Evolutionary conservation across 2,113 vertebrate genomes (phyloP), one percentile per base, ranked within the genome.

Genomic region (Amblyornis subalaris): DNA sequence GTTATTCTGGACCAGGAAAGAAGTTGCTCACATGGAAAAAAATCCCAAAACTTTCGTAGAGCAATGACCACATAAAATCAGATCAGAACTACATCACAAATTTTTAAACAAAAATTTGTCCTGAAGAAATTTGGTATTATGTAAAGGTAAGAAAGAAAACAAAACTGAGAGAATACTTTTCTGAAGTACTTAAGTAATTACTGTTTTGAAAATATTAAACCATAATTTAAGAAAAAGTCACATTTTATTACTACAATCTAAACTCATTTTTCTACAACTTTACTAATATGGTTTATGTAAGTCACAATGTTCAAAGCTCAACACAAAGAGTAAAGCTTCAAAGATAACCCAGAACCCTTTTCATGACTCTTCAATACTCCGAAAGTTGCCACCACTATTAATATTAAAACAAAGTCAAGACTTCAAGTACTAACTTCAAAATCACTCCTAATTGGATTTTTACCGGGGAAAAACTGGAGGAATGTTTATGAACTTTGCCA

Each of bases 401-500:
- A 72, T 60, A 85, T 74, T 90, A 77, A 75, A 89, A 61, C 1
- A 0, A 94, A 91, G 29, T 28, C 58, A 84, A 87, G 35, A 79
- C n/a, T 75, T 65, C 19, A 70, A 1, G 1, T 72, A 91, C 65
- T 87, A 81, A 61, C 35, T 86, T 85, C 44, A 79, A 95, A 85
- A 94, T 85, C 44, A 42, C 19, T 64, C 38, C 24, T 91, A 85
- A 95, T 51, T 82, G 64, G 38, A 72, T 57, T 87, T 82, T 70
- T 79, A 75, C 35, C 6, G 6, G 54, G 85, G 62, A 91, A 92
- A 75, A 93, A 71, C 13, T 62, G 58, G 47, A 94, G 29, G 70
- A 95, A 92, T 73, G 78, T 89, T 95, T 88, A 83, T 85, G 82
- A 96, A 83, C 51, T 88, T 91, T 94, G 81, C 74, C 71, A 83